Evolutionary conservation across 2,888 invertebrate genomes (phyloP), one percentile per base, ranked within the genome.

Genomic region (Lymantria monacha): DNA sequence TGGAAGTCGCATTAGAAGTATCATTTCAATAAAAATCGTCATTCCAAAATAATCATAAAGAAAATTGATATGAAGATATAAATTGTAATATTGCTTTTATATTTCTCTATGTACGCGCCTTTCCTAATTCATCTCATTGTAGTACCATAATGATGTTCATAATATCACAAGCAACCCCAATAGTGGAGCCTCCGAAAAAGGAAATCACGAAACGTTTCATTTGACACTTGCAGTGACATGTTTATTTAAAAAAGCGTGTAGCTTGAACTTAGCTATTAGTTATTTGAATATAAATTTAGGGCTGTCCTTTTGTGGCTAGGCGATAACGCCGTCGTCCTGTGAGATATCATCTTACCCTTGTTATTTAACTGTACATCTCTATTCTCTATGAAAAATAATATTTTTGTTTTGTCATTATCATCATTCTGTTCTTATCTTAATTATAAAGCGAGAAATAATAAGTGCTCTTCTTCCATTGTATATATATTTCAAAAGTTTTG

Each of bases 131-230:
- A 9, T 14, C 44, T 58, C 49, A 61, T 57, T 69, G 63, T 69
- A 12, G 37, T 44, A 44, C 51, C 50, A 69, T 63, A 69, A 67
- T 66, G 58, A 61, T 52, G 48, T 47, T 51, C 53, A 66, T 59
- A 56, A 59, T 57, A 54, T 42, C 30, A 50, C 48, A 57, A 56
- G 45, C 36, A 56, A 42, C 52, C 53, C 55, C 46, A 54, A 48
- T 58, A 58, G 54, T 59, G 62, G 55, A 9, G 59, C 46, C 48
- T 63, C 68, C 71, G 74, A 85, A 87, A 80, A 73, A 84, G 87
- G 87, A 87, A 84, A 84, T 85, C 87, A 87, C 87, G 87, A 84
- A 54, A 54, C 63, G 62, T 66, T 72, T 66, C 64, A 68, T 61
- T 70, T 76, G 70, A 74, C 76, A 76, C 68, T 43, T 63, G 49